These are phyloP conservation scores for Aleadryas rufinucha DNA, from an alignment of 2,113 vertebrate genomes.

Conservation along the genomic window DNA sequence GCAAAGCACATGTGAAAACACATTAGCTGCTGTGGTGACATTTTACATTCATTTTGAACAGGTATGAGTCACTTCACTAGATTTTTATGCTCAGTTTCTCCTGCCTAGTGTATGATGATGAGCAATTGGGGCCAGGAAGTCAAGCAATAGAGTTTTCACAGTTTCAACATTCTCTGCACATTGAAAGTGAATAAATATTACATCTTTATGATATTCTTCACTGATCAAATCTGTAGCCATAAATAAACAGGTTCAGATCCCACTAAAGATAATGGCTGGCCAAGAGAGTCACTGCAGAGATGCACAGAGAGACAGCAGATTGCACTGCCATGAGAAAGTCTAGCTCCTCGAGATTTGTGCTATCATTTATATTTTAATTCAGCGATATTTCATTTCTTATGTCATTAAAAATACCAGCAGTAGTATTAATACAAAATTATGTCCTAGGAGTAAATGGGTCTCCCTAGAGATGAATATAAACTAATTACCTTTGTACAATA, in stretches of 20 bases:
- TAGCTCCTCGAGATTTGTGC: not conserved
- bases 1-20: not conserved
- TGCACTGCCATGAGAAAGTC: not conserved
- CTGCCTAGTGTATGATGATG: not conserved
- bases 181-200: not conserved
- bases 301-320: not conserved
- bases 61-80: not conserved
- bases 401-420: not conserved
- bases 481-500: conserved; percentile 1
- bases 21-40: not conserved
- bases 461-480: not conserved
- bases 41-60: not conserved
- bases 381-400: not conserved
- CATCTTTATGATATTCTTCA: not conserved
- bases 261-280: not conserved
- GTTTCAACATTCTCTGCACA: not conserved
- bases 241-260: not conserved
- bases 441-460: not conserved
- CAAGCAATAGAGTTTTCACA: not conserved
- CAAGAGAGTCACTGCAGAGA: not conserved
- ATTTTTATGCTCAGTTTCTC: not conserved
- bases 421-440: not conserved
- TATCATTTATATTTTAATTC: not conserved
- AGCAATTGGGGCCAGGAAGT: not conserved
- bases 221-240: not conserved